Evolutionary conservation across 2,797 vertebrate genomes (phyloP).

Genomic region (Propithecus deckenii): DNA sequence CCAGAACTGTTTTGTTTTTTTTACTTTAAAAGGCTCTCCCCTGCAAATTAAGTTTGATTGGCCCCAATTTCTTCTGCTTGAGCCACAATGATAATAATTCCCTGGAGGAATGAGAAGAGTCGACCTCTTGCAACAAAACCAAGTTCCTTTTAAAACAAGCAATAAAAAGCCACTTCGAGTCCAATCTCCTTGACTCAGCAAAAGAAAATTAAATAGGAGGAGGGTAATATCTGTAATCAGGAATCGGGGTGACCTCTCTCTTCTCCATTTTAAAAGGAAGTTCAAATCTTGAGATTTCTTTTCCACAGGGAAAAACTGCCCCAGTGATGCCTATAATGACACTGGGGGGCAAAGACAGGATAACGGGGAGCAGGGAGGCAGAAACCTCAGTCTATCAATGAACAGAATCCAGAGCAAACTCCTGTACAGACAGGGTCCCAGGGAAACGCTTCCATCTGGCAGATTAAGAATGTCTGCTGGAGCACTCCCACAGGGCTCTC

Average conservation of each 20-base stretch:
- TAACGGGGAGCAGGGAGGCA: not conserved
- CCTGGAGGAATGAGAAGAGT: not conserved
- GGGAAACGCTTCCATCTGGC: not conserved
- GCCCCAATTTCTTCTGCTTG: not conserved
- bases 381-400: not conserved
- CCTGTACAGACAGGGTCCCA: not conserved
- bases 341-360: not conserved
- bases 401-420: not conserved
- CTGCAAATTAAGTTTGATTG: not conserved
- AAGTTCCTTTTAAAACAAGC: conserved; percentile 42
- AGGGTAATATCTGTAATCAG: not conserved
- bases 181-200: conserved; percentile 24
- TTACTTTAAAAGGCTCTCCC: not conserved
- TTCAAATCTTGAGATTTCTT: not conserved
- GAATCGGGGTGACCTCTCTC: not conserved
- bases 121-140: not conserved
- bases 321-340: too few relatives aligned
- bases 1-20: not conserved
- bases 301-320: not conserved
- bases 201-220: not conserved
- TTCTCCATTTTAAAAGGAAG: not conserved
- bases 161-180: conserved; percentile 47
- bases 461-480: fast-evolving
- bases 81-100: conserved; percentile 41
- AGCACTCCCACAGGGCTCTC: too few relatives aligned